Conservation (phyloP, 2,113 vertebrate genomes). For the Pollimyrus isidori region DNA sequence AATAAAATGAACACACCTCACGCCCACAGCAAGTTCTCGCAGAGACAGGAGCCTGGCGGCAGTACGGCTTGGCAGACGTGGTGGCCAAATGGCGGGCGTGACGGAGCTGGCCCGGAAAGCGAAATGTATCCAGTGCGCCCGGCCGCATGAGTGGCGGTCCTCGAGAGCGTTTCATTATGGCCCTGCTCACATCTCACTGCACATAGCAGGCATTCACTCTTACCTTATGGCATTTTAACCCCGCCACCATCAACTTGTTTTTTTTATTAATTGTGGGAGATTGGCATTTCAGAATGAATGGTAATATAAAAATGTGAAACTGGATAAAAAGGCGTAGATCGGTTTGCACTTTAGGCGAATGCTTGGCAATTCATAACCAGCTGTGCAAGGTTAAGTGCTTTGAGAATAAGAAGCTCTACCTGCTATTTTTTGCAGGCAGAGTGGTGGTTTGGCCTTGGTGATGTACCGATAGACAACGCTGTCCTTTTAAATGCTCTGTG, state of each 20-base stretch:
- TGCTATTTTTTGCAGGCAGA: constrained; percentile 11
- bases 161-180: constrained; percentile 19
- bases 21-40: constrained; percentile 27
- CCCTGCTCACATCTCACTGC: neutral
- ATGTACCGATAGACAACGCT: constrained; percentile 28
- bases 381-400: constrained; percentile 14
- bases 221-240: neutral
- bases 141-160: constrained; percentile 22
- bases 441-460: neutral
- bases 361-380: neutral
- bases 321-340: neutral
- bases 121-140: constrained; percentile 25
- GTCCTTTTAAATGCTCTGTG: constrained; percentile 24
- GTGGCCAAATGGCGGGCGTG: constrained; percentile 29
- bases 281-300: neutral
- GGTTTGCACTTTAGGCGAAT: neutral
- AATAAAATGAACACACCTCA: constrained; percentile 33
- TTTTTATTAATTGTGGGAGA: neutral
- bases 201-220: neutral
- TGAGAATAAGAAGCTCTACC: neutral
- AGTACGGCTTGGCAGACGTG: constrained; percentile 17
- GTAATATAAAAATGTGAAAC: neutral
- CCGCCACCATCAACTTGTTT: neutral
- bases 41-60: constrained; percentile 25
- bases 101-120: constrained; percentile 24